Percentiles rank a stretch among this genome's conserved stretches.
These are phyloP conservation scores for Leptopilina boulardi DNA, from an alignment of 1,140 invertebrate species.

Conservation along the genomic window DNA sequence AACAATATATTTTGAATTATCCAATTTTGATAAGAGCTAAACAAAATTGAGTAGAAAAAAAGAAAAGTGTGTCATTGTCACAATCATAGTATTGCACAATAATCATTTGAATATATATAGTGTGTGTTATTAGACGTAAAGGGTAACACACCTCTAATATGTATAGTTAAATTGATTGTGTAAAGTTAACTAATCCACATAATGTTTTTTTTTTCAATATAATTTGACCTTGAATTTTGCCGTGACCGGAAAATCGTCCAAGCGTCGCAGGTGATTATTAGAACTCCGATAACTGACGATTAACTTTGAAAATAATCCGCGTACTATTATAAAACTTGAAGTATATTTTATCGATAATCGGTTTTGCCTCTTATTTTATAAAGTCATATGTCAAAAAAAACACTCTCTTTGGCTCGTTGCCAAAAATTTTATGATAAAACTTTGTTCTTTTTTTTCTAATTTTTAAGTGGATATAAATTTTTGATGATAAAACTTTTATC, in stretches of 20 bases:
- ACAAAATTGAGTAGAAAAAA: background rate
- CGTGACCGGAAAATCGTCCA: constrained; percentile 17
- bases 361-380: background rate
- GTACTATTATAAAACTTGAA: background rate
- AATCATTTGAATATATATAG: constrained; percentile 4
- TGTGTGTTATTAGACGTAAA: no score
- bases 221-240: constrained; percentile 20
- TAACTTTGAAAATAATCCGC: background rate
- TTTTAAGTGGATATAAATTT: no score
- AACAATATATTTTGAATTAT: background rate
- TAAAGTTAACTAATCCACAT: background rate
- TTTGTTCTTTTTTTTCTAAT: no score
- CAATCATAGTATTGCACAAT: constrained; percentile 28
- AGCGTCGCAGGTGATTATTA: background rate
- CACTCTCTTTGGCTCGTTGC: background rate
- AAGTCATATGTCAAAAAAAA: background rate
- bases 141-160: constrained; percentile 6
- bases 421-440: background rate
- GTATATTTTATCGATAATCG: constrained; percentile 16
- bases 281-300: background rate
- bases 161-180: background rate
- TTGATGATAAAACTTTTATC: no score
- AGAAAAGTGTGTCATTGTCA: constrained; percentile 24
- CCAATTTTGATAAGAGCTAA: background rate
- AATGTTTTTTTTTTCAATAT: background rate